Conservation (phyloP, 2,113 vertebrate genomes). For the Datnioides undecimradiatus region DNA sequence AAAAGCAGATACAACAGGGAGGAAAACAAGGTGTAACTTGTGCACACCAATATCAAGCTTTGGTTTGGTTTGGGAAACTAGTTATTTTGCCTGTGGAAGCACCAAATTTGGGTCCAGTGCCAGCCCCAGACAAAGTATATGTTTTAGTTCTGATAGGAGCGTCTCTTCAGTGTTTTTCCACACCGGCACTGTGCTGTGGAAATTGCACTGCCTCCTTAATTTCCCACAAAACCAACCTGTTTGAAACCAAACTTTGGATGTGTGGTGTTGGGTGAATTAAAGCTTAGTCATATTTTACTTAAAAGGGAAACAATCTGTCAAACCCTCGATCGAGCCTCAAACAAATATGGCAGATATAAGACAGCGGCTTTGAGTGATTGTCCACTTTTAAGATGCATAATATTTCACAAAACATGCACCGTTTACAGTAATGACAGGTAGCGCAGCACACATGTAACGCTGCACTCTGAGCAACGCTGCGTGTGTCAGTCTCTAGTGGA, state of each 20-base stretch:
- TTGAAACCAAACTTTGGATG: not conserved
- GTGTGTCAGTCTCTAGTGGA: conserved; percentile 11
- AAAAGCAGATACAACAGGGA: not conserved
- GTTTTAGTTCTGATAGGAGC: not conserved
- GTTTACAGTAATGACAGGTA: not conserved
- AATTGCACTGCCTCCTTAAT: not conserved
- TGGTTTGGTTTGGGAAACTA: not conserved
- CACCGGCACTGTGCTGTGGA: not conserved
- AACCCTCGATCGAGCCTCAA: not conserved
- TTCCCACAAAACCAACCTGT: conserved; percentile 3
- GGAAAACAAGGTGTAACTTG: not conserved
- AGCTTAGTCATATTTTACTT: conserved; percentile 6
- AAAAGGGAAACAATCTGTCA: not conserved
- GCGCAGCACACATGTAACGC: not conserved
- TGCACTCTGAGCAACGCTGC: not conserved
- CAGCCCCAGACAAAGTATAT: not conserved
- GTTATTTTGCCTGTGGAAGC: not conserved
- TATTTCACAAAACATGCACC: not conserved
- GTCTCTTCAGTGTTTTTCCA: not conserved
- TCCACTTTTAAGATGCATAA: not conserved
- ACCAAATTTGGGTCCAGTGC: not conserved
- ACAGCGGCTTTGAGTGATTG: not conserved
- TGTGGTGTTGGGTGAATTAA: not conserved
- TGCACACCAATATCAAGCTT: not conserved
- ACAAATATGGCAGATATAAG: not conserved